Evolutionary conservation across 2,888 invertebrate species (phyloP), one percentile per base, ranked within the genome.

Genomic region (Dolomedes plantarius): DNA sequence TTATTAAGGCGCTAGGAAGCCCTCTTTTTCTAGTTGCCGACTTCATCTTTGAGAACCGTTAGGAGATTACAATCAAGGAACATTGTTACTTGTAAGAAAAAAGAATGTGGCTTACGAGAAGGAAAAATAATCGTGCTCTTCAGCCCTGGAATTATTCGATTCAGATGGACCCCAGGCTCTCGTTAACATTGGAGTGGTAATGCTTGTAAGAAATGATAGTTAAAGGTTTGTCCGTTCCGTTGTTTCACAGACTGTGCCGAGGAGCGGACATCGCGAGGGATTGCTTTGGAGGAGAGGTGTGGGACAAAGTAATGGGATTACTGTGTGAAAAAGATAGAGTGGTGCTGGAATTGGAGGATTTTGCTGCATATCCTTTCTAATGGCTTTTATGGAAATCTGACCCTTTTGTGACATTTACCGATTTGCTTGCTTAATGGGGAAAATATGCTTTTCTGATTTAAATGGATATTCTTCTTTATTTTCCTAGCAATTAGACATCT

Each of bases 231-330:
- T 29, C n/a, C n/a, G 39, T 79, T 41, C 9, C 16, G 16, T 46
- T n/a, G 7, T 6, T 16, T 16, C 16, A 46, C 46, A 16, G 9
- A 2, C 16, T 2, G 16, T 16, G 16, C 7, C 13, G 46, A 46
- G 6, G 36, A 36, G 7, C 36, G 36, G 36, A 36, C 36, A 36
- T 11, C 36, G 36, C 5, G 11, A 36, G 11, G 11, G 36, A 36
- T 36, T 36, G 36, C 36, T 36, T 36, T 7, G 36, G 28, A 11
- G 56, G 11, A 75, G 67, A 69, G 56, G 77, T 56, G 36, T 72
- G 46, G 64, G 72, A 80, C 72, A 80, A 80, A 65, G 73, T 73
- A 80, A 80, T 80, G 74, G 50, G 73, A 73, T 73, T 80, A 32
- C 73, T 36, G 39, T 31, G 41, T 73, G 39, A 39, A 31, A 78